Evolutionary conservation across 1,140 invertebrate genomes (phyloP).

Genomic region (Metopolophium dirhodum): DNA sequence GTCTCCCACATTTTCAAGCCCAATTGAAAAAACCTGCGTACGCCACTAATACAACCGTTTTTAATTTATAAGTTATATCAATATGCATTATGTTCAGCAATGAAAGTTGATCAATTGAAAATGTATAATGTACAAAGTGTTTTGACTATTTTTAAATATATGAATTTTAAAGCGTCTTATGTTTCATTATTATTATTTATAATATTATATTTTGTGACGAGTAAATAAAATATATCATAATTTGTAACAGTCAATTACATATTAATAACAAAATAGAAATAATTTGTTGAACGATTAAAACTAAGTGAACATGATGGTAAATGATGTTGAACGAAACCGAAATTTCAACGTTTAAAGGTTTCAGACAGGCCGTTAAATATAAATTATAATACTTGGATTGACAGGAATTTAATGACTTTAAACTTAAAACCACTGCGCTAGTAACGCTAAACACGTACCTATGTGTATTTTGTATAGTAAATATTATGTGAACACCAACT

Average conservation of each 20-base stretch:
- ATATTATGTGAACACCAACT: background rate
- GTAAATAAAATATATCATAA: background rate
- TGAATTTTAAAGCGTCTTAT: background rate
- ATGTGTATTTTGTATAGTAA: background rate
- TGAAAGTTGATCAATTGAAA: background rate
- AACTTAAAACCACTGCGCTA: background rate
- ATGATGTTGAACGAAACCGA: background rate
- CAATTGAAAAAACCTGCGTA: too few species aligned
- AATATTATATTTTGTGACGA: background rate
- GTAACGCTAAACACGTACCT: background rate
- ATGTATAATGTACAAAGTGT: background rate
- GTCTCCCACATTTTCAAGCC: too few species aligned
- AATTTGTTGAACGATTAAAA: background rate
- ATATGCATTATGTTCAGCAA: background rate
- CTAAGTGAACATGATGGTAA: background rate
- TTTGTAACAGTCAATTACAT: background rate
- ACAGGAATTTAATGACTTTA: background rate
- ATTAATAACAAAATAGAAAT: background rate
- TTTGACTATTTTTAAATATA: background rate
- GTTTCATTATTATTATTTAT: background rate
- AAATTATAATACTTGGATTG: background rate
- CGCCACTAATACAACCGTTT: background rate
- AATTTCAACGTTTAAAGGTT: background rate
- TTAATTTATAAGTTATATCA: background rate
- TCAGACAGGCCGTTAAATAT: background rate